Conservation (phyloP, 2,797 vertebrate species). For the Microcaecilia unicolor region DNA sequence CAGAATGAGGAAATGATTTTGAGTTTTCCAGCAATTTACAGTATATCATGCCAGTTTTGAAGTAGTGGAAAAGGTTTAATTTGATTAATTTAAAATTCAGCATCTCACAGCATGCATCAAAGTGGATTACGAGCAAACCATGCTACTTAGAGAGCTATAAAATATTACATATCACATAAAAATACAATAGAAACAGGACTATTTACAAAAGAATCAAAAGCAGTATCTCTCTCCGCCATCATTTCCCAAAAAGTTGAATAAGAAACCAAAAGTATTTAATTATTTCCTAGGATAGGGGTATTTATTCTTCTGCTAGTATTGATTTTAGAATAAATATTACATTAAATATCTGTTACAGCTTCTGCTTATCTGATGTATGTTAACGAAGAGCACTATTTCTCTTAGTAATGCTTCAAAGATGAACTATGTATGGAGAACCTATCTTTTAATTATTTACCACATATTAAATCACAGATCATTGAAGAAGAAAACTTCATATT, state of each 20-base stretch:
- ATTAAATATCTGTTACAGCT: conserved; percentile 18
- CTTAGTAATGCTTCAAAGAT: conserved; percentile 22
- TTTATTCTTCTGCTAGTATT: too few species aligned
- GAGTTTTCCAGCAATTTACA: not conserved
- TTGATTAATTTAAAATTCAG: too few species aligned
- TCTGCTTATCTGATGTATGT: conserved; percentile 7
- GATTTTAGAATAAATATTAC: conserved; percentile 18
- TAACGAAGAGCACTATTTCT: conserved; percentile 18
- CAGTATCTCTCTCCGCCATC: too few species aligned
- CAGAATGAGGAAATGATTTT: conserved; percentile 1
- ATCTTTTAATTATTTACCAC: conserved; percentile 42
- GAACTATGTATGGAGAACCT: conserved; percentile 29
- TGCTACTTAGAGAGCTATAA: too few species aligned
- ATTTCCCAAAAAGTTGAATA: too few species aligned
- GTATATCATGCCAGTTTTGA: conserved; percentile 1
- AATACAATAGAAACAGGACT: too few species aligned
- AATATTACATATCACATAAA: too few species aligned
- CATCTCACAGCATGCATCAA: too few species aligned
- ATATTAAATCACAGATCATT: conserved; percentile 42
- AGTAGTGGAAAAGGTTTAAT: conserved; percentile 2
- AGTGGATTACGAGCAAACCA: too few species aligned
- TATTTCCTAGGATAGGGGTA: too few species aligned
- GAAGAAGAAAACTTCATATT: conserved; percentile 50
- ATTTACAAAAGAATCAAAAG: too few species aligned
- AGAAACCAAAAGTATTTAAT: too few species aligned